Evolutionary conservation across 1,140 invertebrate genomes (phyloP).

Genomic region (Nasonia giraulti): DNA sequence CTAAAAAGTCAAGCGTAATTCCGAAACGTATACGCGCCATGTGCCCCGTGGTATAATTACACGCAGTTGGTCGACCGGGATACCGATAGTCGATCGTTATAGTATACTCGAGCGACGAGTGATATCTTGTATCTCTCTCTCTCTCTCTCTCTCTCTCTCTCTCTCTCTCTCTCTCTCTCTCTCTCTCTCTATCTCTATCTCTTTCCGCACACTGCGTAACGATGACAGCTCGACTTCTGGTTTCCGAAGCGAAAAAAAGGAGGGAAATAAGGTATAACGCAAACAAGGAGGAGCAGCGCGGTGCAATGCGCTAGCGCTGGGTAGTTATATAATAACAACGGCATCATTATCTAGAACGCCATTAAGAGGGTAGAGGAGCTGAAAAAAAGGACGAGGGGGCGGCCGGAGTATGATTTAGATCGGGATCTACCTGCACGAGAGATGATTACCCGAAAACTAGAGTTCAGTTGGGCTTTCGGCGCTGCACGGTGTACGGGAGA

Average conservation of each 20-base stretch:
- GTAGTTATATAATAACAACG: slow-evolving; percentile 36
- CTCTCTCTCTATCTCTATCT: background rate
- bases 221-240: slow-evolving; percentile 37
- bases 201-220: background rate
- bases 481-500: slow-evolving; percentile 9
- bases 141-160: too few species aligned
- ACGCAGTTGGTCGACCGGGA: background rate
- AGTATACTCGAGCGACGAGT: background rate
- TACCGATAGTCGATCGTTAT: background rate
- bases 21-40: too few species aligned
- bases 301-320: background rate
- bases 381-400: slow-evolving; percentile 29
- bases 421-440: slow-evolving; percentile 44
- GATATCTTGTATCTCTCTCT: slow-evolving; percentile 1
- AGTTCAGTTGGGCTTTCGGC: slow-evolving; percentile 37
- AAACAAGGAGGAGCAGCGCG: background rate
- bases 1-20: background rate
- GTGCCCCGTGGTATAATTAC: background rate
- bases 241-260: slow-evolving; percentile 24
- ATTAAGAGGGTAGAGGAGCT: slow-evolving; percentile 45
- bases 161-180: background rate
- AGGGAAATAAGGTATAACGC: background rate
- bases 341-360: slow-evolving; percentile 51
- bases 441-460: slow-evolving; percentile 47
- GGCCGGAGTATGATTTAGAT: slow-evolving; percentile 52